These are phyloP conservation scores for Sceloporus undulatus DNA, from an alignment of 2,113 vertebrate species.

Conservation along the genomic window DNA sequence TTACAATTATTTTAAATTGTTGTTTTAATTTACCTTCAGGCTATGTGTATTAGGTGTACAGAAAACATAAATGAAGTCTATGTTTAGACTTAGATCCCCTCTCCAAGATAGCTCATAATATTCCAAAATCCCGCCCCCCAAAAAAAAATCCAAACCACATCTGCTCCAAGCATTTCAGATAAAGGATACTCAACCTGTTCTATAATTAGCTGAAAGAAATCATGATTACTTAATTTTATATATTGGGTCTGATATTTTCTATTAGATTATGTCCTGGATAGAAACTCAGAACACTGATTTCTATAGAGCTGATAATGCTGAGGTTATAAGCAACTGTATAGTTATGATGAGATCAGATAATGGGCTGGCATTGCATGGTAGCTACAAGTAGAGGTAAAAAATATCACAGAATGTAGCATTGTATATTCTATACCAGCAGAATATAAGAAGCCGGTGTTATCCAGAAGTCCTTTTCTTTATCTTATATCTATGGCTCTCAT, in stretches of 20 bases:
- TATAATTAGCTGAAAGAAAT: conserved; percentile 1
- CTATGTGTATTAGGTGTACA: too few relatives aligned
- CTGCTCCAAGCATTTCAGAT: too few relatives aligned
- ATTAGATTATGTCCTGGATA: neutral
- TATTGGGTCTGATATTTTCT: neutral
- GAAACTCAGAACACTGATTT: neutral
- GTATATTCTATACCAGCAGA: neutral
- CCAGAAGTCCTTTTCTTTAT: neutral
- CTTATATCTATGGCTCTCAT: neutral
- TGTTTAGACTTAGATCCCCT: too few relatives aligned
- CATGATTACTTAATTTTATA: neutral
- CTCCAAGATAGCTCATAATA: neutral
- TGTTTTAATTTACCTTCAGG: too few relatives aligned
- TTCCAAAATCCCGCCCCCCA: too few relatives aligned
- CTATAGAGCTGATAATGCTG: neutral
- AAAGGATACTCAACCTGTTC: too few relatives aligned
- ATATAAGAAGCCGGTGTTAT: neutral
- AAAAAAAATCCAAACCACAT: too few relatives aligned
- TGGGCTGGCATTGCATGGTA: neutral
- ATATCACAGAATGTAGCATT: neutral
- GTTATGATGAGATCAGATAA: neutral
- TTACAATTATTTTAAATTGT: too few relatives aligned
- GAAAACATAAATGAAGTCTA: too few relatives aligned
- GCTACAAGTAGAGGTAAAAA: too few relatives aligned
- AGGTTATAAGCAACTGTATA: neutral